Conservation (phyloP, 2,113 vertebrate genomes). For the Numenius arquata region DNA sequence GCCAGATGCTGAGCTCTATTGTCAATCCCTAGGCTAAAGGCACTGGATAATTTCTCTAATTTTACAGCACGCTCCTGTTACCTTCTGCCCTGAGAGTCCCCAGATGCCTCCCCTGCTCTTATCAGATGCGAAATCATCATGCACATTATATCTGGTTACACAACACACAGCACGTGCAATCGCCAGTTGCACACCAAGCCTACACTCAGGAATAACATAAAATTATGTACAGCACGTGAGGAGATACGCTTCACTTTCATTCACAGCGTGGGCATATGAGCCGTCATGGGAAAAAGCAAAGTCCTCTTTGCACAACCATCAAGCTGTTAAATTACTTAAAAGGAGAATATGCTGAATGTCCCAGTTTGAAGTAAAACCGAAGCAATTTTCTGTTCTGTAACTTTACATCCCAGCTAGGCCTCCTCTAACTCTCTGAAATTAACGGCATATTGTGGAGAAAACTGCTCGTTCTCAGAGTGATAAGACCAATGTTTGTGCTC, state of each 20-base stretch:
- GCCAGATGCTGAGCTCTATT: neutral
- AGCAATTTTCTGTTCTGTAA: too few species aligned
- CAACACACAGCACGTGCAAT: too few species aligned
- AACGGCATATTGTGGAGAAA: too few species aligned
- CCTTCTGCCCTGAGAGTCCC: neutral
- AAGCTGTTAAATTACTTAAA: neutral
- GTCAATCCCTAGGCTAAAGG: neutral
- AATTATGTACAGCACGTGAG: neutral
- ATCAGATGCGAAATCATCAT: neutral
- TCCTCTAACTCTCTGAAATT: too few species aligned
- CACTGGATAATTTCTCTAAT: neutral
- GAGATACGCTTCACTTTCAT: neutral
- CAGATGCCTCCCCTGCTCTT: neutral
- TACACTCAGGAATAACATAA: accelerated
- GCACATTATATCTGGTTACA: too few species aligned
- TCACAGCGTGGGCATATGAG: neutral
- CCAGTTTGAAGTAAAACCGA: too few species aligned
- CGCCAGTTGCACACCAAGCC: accelerated
- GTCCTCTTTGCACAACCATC: neutral
- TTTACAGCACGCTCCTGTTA: neutral
- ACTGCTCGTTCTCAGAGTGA: too few species aligned
- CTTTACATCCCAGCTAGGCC: too few species aligned
- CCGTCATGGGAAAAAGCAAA: neutral
- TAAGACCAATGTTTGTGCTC: too few species aligned
- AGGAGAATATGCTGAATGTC: accelerated